Evolutionary conservation across 2,888 invertebrate species (phyloP).

Genomic region (Phoronis australis): DNA sequence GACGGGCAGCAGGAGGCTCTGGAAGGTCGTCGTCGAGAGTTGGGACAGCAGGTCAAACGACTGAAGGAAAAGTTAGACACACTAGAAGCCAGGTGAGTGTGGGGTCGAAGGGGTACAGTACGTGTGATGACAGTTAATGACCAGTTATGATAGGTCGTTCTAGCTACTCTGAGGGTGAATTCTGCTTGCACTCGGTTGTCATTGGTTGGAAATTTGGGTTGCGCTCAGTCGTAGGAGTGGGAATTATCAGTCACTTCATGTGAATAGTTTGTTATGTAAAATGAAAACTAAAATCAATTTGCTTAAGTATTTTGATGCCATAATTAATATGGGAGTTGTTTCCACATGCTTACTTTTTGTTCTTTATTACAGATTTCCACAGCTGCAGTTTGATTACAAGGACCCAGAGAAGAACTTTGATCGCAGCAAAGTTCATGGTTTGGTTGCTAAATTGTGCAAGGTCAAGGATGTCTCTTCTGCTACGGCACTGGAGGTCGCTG

Average conservation of each 20-base stretch:
- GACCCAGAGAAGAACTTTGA: slow-evolving; percentile 64
- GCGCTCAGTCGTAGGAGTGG: no score
- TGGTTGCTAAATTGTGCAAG: slow-evolving; percentile 72
- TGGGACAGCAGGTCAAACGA: slow-evolving; percentile 59
- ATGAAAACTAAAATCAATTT: neutral
- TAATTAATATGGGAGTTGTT: neutral
- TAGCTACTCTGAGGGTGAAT: no score
- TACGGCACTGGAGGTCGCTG: slow-evolving; percentile 78
- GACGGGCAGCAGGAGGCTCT: slow-evolving; percentile 61
- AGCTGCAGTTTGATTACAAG: slow-evolving; percentile 66
- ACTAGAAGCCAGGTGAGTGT: slow-evolving; percentile 55
- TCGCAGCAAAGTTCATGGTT: slow-evolving; percentile 61
- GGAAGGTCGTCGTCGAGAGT: slow-evolving; percentile 54
- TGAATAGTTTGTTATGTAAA: neutral
- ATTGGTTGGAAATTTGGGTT: no score
- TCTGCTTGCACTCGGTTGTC: no score
- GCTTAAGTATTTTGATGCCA: neutral
- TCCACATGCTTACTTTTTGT: neutral
- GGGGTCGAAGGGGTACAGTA: no score
- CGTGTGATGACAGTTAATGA: no score
- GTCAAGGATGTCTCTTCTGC: slow-evolving; percentile 67
- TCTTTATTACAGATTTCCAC: slow-evolving; percentile 38
- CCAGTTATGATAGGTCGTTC: no score
- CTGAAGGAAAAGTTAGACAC: slow-evolving; percentile 60
- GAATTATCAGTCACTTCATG: neutral